Conservation (phyloP, 1,140 invertebrate species). For the Musca domestica region DNA sequence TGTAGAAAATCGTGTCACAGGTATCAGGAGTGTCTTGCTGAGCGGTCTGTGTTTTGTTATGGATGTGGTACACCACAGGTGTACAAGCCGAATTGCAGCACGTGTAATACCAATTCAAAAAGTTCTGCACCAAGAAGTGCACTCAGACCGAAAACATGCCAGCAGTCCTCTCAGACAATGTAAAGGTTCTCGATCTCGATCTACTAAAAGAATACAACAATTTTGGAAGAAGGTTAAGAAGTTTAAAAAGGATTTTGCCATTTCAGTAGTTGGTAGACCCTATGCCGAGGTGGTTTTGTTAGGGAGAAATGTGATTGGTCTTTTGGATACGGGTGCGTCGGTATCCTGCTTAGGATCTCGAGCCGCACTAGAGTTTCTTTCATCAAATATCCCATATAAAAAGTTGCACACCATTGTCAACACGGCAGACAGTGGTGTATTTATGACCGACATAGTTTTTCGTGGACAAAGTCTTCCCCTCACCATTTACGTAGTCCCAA, state of each 20-base stretch:
- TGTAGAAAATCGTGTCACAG: conserved; percentile 24
- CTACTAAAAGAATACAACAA: no score
- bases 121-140: neutral
- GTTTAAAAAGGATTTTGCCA: conserved; percentile 9
- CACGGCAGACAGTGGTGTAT: conserved; percentile 17
- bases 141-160: neutral
- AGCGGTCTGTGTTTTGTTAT: conserved; percentile 14
- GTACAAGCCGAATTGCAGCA: conserved; percentile 12
- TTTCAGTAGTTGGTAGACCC: neutral
- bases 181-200: no score
- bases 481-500: conserved; percentile 23
- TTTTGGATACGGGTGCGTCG: no score
- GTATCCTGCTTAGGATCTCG: conserved; percentile 15
- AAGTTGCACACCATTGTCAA: conserved; percentile 6
- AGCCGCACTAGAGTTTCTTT: neutral
- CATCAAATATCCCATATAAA: neutral
- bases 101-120: conserved; percentile 12
- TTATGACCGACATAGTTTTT: conserved; percentile 9
- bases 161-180: no score
- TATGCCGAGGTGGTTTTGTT: no score
- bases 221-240: no score
- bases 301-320: no score
- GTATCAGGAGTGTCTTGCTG: conserved; percentile 18
- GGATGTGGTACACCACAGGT: neutral
- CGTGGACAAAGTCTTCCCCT: neutral